A percentile compares a stretch with the other conserved stretches of the same genome.
These are phyloP conservation scores for Apocheima hispidaria DNA, from an alignment of 2,888 invertebrate species.

Conservation along the genomic window DNA sequence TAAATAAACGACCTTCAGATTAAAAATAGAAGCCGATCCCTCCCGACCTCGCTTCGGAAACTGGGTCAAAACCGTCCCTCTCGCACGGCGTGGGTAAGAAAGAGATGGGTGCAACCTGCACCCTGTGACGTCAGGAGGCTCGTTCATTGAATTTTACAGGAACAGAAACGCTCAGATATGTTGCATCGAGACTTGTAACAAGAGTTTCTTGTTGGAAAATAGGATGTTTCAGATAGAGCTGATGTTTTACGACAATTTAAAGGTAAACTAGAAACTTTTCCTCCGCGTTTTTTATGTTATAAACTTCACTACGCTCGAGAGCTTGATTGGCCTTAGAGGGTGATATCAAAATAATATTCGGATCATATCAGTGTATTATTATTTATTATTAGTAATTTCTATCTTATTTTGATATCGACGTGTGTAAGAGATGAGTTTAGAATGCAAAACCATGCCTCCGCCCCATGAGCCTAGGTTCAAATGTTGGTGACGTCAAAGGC, in stretches of 20 bases:
- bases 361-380: too few species aligned
- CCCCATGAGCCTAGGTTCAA: slow-evolving; percentile 46
- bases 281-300: not conserved
- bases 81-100: slow-evolving; percentile 55
- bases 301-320: not conserved
- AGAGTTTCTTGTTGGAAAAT: slow-evolving; percentile 28
- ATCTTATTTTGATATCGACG: too few species aligned
- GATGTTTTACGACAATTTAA: not conserved
- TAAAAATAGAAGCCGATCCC: slow-evolving; percentile 84
- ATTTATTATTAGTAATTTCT: not conserved
- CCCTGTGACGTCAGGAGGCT: slow-evolving; percentile 74
- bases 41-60: slow-evolving; percentile 81
- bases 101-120: slow-evolving; percentile 68
- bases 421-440: not conserved
- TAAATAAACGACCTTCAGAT: slow-evolving; percentile 86
- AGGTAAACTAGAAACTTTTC: too few species aligned
- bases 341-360: too few species aligned
- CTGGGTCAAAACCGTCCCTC: slow-evolving; percentile 76
- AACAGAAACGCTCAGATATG: slow-evolving; percentile 57
- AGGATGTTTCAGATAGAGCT: not conserved
- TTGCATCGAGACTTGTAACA: slow-evolving; percentile 60
- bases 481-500: slow-evolving; percentile 77
- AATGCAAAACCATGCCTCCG: slow-evolving; percentile 5
- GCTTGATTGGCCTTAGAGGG: too few species aligned
- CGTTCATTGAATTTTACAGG: slow-evolving; percentile 83